These are phyloP conservation scores for Lepidotrigona ventralis DNA, from an alignment of 1,140 invertebrate genomes.

Conservation along the genomic window DNA sequence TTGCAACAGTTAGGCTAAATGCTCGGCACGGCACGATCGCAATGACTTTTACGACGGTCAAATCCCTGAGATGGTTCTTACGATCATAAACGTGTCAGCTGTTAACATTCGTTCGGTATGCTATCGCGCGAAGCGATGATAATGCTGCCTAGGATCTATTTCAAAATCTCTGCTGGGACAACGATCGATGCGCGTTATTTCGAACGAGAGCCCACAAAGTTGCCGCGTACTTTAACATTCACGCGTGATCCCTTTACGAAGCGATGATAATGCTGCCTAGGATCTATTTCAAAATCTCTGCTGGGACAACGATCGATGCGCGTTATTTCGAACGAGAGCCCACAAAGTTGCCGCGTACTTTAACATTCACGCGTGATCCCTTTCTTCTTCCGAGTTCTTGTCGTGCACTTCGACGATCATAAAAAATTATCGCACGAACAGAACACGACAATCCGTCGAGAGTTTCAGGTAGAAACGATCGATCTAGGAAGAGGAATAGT, in stretches of 20 bases:
- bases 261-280: constrained; percentile 9
- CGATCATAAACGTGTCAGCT: constrained; percentile 71
- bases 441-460: not conserved
- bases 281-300: too few relatives aligned
- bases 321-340: not conserved
- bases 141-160: not conserved
- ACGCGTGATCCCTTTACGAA: constrained; percentile 24
- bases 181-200: not conserved
- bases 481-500: too few relatives aligned
- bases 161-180: too few relatives aligned
- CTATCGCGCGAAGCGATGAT: constrained; percentile 7
- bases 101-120: constrained; percentile 50
- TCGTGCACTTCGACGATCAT: not conserved
- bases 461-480: not conserved
- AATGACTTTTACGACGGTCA: constrained; percentile 76
- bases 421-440: constrained; percentile 13
- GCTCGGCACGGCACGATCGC: constrained; percentile 72
- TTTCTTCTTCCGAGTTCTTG: too few relatives aligned
- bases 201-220: not conserved
- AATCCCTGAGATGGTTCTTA: constrained; percentile 60
- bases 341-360: not conserved
- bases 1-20: constrained; percentile 70
- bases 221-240: not conserved
- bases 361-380: not conserved
- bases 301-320: not conserved